Evolutionary conservation across 53 echinoderm and acorn worm genomes (phyloP).

Genomic region (Henricia sp.): DNA sequence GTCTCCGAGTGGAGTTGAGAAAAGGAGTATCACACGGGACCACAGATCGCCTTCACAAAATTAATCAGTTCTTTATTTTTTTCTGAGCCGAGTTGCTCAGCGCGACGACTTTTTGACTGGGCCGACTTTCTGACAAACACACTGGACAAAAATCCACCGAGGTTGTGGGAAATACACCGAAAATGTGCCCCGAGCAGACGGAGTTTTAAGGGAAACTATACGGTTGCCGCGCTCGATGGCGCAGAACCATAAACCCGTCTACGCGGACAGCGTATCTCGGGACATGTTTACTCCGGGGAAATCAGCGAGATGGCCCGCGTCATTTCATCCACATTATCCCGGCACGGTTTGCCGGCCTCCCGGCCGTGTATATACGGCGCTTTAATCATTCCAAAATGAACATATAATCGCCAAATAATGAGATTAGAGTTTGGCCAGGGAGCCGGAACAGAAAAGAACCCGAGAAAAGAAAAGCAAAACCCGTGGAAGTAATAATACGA

Average conservation of each 20-base stretch:
- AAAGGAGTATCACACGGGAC: neutral
- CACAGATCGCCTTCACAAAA: neutral
- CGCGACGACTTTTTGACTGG: neutral
- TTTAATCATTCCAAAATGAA: constrained; percentile 67
- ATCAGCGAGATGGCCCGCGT: constrained; percentile 50
- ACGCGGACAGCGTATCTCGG: neutral
- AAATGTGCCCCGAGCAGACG: constrained; percentile 17
- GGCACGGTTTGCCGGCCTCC: no score
- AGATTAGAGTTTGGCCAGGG: constrained; percentile 48
- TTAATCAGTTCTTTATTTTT: constrained; percentile 36
- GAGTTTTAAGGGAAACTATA: neutral
- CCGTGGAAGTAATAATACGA: constrained; percentile 12
- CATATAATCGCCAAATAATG: constrained; percentile 66
- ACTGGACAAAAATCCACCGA: constrained; percentile 8
- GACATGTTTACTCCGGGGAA: constrained; percentile 58
- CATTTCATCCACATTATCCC: constrained; percentile 39
- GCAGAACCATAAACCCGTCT: constrained; percentile 14
- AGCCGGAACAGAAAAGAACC: neutral
- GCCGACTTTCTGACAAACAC: constrained; percentile 48
- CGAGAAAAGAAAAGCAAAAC: neutral
- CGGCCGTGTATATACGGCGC: constrained; percentile 49
- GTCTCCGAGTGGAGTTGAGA: neutral
- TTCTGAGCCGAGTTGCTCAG: neutral
- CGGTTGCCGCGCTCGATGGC: constrained; percentile 36
- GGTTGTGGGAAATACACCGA: neutral